Evolutionary conservation across 1,140 invertebrate genomes (phyloP).

Genomic region (Drosophila rufa): DNA sequence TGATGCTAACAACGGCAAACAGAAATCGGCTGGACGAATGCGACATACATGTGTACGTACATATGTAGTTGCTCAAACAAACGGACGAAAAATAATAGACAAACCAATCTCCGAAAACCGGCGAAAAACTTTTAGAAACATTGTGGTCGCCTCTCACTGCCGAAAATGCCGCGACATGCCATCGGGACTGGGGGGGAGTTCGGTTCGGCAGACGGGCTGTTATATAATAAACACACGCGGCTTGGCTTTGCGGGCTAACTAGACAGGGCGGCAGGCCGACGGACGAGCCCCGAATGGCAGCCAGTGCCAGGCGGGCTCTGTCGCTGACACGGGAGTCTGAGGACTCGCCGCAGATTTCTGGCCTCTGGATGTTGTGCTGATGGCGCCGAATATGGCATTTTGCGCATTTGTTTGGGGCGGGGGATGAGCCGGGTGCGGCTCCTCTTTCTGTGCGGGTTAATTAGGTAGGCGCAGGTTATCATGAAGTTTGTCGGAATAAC

Average conservation of each 20-base stretch:
- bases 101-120: conserved; percentile 39
- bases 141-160: conserved; percentile 42
- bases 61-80: conserved; percentile 33
- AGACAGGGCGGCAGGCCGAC: conserved; percentile 11
- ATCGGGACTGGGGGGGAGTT: neutral
- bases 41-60: neutral
- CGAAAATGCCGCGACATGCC: conserved; percentile 19
- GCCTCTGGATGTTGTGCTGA: conserved; percentile 23
- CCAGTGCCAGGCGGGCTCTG: conserved; percentile 21
- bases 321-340: conserved; percentile 62
- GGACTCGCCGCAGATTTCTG: conserved; percentile 57
- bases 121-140: conserved; percentile 64
- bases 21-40: conserved; percentile 27
- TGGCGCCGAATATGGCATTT: conserved; percentile 32
- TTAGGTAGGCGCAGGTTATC: conserved; percentile 38
- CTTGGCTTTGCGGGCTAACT: conserved; percentile 37
- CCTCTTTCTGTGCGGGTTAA: conserved; percentile 37
- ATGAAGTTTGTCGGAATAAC: conserved; percentile 1
- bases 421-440: conserved; percentile 3
- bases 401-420: conserved; percentile 57
- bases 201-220: conserved; percentile 2
- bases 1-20: conserved; percentile 20
- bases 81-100: conserved; percentile 18
- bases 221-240: conserved; percentile 53
- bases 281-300: conserved; percentile 7